Evolutionary conservation across 2,888 invertebrate genomes (phyloP).

Genomic region (Tenthredo distinguenda): DNA sequence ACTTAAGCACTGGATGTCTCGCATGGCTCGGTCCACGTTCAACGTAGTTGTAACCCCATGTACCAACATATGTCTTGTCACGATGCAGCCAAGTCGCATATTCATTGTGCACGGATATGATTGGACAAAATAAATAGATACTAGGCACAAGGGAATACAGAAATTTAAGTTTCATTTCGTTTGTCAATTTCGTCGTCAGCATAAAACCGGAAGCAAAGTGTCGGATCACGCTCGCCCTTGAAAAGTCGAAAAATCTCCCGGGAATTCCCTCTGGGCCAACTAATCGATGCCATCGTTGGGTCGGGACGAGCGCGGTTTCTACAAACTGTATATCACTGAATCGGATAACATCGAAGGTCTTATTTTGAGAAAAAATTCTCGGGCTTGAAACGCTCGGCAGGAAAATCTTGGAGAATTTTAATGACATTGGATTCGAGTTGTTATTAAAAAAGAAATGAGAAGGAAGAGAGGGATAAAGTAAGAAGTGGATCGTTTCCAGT

Average conservation of each 20-base stretch:
- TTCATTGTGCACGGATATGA: neutral
- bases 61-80: neutral
- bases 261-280: neutral
- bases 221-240: neutral
- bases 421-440: neutral
- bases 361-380: neutral
- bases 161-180: neutral
- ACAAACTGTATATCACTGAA: neutral
- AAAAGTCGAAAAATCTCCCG: neutral
- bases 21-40: neutral
- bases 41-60: neutral
- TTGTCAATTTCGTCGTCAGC: neutral
- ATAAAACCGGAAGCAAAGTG: neutral
- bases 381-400: neutral
- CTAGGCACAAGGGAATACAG: neutral
- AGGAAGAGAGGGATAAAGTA: neutral
- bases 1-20: constrained; percentile 31
- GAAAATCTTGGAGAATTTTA: neutral
- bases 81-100: neutral
- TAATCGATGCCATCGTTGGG: neutral
- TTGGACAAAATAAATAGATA: neutral
- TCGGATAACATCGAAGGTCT: constrained; percentile 1
- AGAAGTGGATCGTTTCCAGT: constrained; percentile 30
- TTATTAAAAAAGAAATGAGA: constrained; percentile 7
- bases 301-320: neutral